These are phyloP conservation scores for Ceryle rudis DNA, from an alignment of 2,797 vertebrate genomes.

Conservation along the genomic window DNA sequence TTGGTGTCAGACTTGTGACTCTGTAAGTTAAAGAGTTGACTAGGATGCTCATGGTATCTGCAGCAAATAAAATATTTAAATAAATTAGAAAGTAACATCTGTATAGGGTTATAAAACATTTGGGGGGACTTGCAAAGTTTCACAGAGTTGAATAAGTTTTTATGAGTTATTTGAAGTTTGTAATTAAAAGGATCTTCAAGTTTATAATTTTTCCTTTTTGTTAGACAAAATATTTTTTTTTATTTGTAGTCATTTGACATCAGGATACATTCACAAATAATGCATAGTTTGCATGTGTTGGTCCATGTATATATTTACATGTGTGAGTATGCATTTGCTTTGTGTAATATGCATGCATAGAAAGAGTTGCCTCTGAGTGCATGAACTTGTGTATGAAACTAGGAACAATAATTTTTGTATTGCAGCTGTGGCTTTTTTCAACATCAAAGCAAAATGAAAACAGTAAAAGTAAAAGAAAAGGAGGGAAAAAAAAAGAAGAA, in stretches of 20 bases:
- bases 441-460: conserved; percentile 56
- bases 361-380: conserved; percentile 27
- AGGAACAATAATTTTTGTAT: conserved; percentile 54
- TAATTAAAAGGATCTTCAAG: background rate
- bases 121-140: background rate
- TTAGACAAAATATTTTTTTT: background rate
- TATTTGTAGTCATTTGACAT: background rate
- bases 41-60: background rate
- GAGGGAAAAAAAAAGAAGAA: conserved; percentile 20
- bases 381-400: conserved; percentile 50
- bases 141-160: background rate
- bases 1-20: background rate
- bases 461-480: conserved; percentile 64
- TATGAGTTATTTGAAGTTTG: background rate
- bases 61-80: background rate
- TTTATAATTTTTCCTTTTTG: background rate
- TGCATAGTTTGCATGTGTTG: fast-evolving
- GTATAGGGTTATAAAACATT: background rate
- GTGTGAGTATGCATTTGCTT: background rate
- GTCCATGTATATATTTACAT: background rate
- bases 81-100: background rate
- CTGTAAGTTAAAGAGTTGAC: background rate
- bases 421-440: conserved; percentile 63
- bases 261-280: background rate
- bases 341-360: background rate